These are phyloP conservation scores for Marcusenius ussheri DNA, from an alignment of 2,113 vertebrate genomes.

Conservation along the genomic window DNA sequence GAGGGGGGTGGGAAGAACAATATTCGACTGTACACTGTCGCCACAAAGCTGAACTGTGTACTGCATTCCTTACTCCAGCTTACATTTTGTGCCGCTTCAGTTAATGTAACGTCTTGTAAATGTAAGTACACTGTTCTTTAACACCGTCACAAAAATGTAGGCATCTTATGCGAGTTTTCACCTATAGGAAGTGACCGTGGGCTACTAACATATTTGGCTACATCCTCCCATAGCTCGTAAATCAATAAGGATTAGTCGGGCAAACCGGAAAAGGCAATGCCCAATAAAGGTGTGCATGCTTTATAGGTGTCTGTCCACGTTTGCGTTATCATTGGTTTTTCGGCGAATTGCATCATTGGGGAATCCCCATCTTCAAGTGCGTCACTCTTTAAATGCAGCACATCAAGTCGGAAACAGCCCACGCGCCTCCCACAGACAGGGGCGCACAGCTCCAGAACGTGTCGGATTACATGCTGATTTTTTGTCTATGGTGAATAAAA, in stretches of 20 bases:
- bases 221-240: neutral
- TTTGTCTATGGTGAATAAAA: neutral
- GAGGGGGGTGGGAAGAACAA: neutral
- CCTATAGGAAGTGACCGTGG: neutral
- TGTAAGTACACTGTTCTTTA: neutral
- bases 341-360: constrained; percentile 25
- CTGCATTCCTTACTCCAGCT: neutral
- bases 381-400: constrained; percentile 24
- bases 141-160: neutral
- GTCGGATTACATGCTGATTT: constrained; percentile 5
- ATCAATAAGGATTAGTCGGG: neutral
- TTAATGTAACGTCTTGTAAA: neutral
- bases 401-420: constrained; percentile 26
- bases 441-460: neutral
- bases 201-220: neutral
- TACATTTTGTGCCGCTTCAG: neutral
- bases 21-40: neutral
- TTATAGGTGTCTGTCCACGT: neutral
- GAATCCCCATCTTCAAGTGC: constrained; percentile 35
- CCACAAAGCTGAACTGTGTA: neutral
- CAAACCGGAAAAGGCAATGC: neutral
- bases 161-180: neutral
- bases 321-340: neutral
- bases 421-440: constrained; percentile 11
- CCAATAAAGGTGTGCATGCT: neutral